Conservation (phyloP, 2,888 invertebrate species). For the Agrotis exclamationis region DNA sequence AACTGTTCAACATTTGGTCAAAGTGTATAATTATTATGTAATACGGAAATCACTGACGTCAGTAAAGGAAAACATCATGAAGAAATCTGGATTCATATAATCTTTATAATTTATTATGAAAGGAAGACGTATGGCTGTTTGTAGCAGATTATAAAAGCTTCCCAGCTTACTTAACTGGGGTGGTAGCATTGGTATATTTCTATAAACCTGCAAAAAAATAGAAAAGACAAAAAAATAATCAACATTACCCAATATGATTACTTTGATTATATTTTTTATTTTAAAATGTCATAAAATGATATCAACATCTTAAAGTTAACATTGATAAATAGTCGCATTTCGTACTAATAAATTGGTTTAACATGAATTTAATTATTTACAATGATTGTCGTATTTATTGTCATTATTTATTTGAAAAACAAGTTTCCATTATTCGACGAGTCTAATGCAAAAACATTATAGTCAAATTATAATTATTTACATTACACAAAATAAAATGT, state of each 20-base stretch:
- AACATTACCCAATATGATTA: slow-evolving; percentile 58
- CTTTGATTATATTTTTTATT: slow-evolving; percentile 87
- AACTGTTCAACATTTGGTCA: background rate
- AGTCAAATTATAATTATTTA: slow-evolving; percentile 40
- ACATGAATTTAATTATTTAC: slow-evolving; percentile 82
- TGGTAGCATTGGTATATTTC: background rate
- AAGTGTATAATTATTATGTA: too few relatives aligned
- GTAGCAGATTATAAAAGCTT: background rate
- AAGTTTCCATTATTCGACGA: slow-evolving; percentile 39
- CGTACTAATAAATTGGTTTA: slow-evolving; percentile 79
- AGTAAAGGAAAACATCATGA: too few relatives aligned
- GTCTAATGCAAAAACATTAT: slow-evolving; percentile 29
- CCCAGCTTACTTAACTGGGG: background rate
- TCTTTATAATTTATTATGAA: too few relatives aligned
- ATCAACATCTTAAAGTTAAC: slow-evolving; percentile 90
- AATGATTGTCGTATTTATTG: slow-evolving; percentile 85
- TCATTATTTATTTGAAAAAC: slow-evolving; percentile 71
- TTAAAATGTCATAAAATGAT: slow-evolving; percentile 91
- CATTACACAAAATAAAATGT: slow-evolving; percentile 3
- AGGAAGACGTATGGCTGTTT: too few relatives aligned
- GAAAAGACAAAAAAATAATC: slow-evolving; percentile 49
- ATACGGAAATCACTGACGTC: too few relatives aligned
- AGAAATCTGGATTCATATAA: too few relatives aligned
- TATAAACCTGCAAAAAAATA: background rate
- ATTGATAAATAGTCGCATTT: slow-evolving; percentile 86